Base-by-base conservation (phyloP, 2,797 vertebrate genomes). In the Enteromius mattozi region DNA sequence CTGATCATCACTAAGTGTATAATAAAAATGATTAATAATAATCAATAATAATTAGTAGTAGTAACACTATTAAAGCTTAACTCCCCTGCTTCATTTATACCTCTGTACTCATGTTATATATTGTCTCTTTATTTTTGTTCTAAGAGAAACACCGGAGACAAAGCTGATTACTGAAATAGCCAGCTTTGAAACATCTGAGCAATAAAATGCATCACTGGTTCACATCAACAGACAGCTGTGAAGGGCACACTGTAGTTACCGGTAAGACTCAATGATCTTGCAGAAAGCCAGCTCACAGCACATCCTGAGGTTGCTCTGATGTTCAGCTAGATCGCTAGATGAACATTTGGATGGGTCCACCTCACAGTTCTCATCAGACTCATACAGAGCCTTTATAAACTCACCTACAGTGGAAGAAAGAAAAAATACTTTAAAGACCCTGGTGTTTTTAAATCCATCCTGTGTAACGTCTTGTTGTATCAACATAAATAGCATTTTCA, bases 281-380 rank as follows among this genome's bases (percentile, higher is more conserved):
- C 98, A 99, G 94, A 99, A 99, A 82, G 98, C 98, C 90, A 99
- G 94, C 87, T 99, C 98, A 0, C 98, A 99, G 95, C 98, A 99
- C 98, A 99, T 99, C 90, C 98, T 99, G 91, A 99, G 95, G 95
- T 99, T 99, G 92, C 98, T 96, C 94, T 99, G 98, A 88, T 99
- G 98, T 45, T 99, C 98, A 0, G 91, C 93, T 66, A 99, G 97
- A 88, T 99, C 98, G 0, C 95, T 92, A 0, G 97, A 95, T 0
- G 97, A 98, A 89, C 98, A 99, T 88, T 97, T 99, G 90, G 95
- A 96, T 1, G 96, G 96, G 89, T 99, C 98, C 91, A 99, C 98
- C 90, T 99, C 98, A 21, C 98, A 99, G 90, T 99, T 99, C 88
- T 99, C 98, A 33, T 99, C 98, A 1, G 98, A 99, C 89, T 99